Evolutionary conservation across 2,113 vertebrate genomes (phyloP).

Genomic region (Alethe castanea): DNA sequence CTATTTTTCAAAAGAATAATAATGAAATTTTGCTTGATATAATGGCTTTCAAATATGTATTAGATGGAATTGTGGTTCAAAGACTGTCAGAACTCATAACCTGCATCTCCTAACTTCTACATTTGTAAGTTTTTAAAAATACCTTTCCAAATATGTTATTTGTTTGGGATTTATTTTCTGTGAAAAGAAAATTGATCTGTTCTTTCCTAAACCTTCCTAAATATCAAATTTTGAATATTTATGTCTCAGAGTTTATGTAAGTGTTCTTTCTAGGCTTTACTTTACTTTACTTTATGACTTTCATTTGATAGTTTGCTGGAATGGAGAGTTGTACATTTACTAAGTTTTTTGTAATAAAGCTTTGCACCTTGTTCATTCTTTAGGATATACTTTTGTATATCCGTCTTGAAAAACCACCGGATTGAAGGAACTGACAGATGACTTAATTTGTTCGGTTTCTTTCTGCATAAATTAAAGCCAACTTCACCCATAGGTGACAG

Average conservation of each 20-base stretch:
- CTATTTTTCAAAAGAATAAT: neutral
- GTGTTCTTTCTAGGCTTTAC: neutral
- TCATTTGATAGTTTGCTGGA: neutral
- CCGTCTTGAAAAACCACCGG: neutral
- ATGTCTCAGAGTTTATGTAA: neutral
- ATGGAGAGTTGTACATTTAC: neutral
- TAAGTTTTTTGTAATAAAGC: neutral
- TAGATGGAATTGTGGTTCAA: neutral
- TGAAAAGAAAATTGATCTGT: neutral
- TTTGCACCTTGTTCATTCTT: neutral
- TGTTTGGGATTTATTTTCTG: neutral
- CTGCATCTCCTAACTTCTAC: neutral
- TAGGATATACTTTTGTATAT: neutral
- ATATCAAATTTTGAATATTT: neutral
- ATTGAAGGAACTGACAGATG: neutral
- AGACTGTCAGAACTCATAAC: neutral
- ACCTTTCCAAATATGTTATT: neutral
- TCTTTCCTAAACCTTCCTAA: neutral
- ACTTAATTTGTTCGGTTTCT: neutral
- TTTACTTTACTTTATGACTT: neutral
- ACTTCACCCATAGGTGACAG: neutral
- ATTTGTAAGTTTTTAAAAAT: neutral
- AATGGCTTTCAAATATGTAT: neutral
- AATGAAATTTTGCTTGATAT: neutral
- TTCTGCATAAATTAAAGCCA: neutral